Conservation (phyloP, 2,888 invertebrate genomes). For the Cacoxenus indagator region DNA sequence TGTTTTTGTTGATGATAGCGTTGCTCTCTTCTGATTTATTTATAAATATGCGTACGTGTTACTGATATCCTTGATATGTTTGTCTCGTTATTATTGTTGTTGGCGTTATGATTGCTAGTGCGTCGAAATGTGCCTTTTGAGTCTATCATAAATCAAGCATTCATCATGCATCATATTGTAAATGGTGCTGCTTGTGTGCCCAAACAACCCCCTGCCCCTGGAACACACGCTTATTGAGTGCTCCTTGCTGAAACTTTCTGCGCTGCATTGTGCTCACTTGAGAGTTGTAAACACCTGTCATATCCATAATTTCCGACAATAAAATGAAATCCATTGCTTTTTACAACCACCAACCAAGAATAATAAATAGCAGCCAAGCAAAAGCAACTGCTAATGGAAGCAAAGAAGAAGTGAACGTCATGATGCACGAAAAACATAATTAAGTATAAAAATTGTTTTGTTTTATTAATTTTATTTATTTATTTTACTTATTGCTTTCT, state of each 20-base stretch:
- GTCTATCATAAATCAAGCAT: slow-evolving; percentile 66
- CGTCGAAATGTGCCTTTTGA: slow-evolving; percentile 40
- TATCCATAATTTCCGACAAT: slow-evolving; percentile 46
- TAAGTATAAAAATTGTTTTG: too few species aligned
- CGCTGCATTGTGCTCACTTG: neutral
- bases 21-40: slow-evolving; percentile 1
- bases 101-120: neutral
- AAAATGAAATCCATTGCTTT: slow-evolving; percentile 37
- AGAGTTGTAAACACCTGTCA: slow-evolving; percentile 34
- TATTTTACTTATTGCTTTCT: too few species aligned
- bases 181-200: slow-evolving; percentile 38
- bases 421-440: too few species aligned
- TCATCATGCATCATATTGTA: slow-evolving; percentile 60
- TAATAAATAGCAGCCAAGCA: slow-evolving; percentile 38
- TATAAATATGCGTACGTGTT: slow-evolving; percentile 39
- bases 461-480: too few species aligned
- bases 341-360: neutral
- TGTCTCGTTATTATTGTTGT: slow-evolving; percentile 15
- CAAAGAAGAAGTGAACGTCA: neutral
- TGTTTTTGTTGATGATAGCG: neutral
- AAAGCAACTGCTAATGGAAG: too few species aligned
- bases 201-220: neutral
- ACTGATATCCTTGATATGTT: slow-evolving; percentile 34
- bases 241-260: neutral
- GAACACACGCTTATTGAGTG: too few species aligned